phyloP scores from a whole-genome alignment of 2,113 vertebrate species.

The Stictonetta naevosa region DNA sequence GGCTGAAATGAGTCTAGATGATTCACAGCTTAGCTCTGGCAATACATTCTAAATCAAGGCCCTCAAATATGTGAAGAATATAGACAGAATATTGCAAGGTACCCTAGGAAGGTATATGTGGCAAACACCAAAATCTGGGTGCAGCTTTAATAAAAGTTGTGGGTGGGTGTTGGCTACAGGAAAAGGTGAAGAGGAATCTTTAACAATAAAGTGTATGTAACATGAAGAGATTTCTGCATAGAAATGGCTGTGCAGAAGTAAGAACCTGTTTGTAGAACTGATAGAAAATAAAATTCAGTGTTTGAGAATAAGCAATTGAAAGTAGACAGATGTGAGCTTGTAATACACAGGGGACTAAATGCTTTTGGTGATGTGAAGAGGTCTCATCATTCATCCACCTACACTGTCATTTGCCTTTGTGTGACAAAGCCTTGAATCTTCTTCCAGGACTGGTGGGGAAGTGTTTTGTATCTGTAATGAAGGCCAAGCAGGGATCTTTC shows the following conservation, averaged over 20 bases:
- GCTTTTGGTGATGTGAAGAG: not conserved
- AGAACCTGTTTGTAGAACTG: not conserved
- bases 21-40: not conserved
- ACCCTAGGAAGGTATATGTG: not conserved
- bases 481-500: not conserved
- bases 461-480: not conserved
- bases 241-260: not conserved
- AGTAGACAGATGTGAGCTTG: not conserved
- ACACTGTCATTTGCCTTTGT: not conserved
- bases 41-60: not conserved
- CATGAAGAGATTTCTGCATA: not conserved
- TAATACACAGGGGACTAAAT: not conserved
- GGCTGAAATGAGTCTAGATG: not conserved
- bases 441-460: not conserved
- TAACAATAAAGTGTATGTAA: not conserved
- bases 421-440: not conserved
- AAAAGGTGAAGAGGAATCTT: not conserved
- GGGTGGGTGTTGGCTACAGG: not conserved
- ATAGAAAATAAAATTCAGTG: not conserved
- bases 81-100: not conserved
- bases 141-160: not conserved
- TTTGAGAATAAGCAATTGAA: not conserved
- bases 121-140: not conserved
- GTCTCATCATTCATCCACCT: not conserved
- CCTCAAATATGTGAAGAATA: not conserved